Evolutionary conservation across 2,888 invertebrate genomes (phyloP), one percentile per base, ranked within the genome.

Genomic region (Pristionchus arcanus): DNA sequence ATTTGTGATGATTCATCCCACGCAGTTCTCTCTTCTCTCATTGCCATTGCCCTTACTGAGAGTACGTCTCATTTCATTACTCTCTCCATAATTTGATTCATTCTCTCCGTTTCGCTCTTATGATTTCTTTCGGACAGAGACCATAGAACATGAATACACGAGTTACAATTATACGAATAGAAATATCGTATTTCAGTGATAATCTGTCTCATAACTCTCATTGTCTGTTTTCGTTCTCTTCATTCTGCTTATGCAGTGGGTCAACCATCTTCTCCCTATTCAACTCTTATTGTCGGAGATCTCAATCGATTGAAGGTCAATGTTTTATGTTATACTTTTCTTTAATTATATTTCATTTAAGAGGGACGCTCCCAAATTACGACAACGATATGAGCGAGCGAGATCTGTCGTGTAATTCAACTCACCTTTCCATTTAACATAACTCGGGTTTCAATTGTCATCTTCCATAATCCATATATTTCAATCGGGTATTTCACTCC

Each of bases 141-240:
- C 25, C 84, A 84, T 53, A 4, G 42, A 25, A 84, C 42, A 42
- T 84, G 25, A 84, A 84, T 34, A 71, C 31, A 71, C 13, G 68
- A 71, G 9, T n/a, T n/a, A n/a, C n/a, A n/a, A n/a, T n/a, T n/a
- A n/a, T n/a, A n/a, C n/a, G n/a, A n/a, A n/a, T 63, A 63, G 11
- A 19, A 15, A 21, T 71, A 21, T 34, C 34, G 42, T 28, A 9
- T 55, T 89, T 81, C 63, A 89, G 89, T 89, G 53, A 68, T 63
- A 25, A 81, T 89, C 16, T 89, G 89, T 68, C 28, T 81, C 19
- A 66, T 68, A 19, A 89, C 89, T 49, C 59, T 89, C 28, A 34
- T 89, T 66, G 89, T 89, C 13, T 89, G 89, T n/a, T 89, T 89
- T 42, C 89, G 89, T 66, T 89, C 89, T 7, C 83, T 89, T n/a